These are phyloP conservation scores for rabbit (Oryctolagus cuniculus) DNA, from an alignment of 2,113 vertebrate species.

Conservation along the genomic window DNA sequence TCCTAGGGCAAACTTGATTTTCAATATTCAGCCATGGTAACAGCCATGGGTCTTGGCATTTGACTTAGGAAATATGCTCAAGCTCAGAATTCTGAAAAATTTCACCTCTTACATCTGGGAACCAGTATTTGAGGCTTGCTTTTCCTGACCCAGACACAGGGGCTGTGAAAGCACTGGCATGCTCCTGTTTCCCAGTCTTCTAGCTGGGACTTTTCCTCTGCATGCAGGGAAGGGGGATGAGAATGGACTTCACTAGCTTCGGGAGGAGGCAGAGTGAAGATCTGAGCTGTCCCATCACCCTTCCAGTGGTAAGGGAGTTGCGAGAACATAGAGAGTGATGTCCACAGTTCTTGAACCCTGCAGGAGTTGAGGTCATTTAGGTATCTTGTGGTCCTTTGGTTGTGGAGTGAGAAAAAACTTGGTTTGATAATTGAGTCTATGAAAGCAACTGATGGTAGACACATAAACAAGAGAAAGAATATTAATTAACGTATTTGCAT, in stretches of 20 bases:
- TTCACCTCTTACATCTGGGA: background rate
- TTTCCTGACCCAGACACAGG: background rate
- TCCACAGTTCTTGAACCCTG: background rate
- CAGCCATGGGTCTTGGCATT: background rate
- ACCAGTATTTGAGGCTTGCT: background rate
- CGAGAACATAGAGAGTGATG: background rate
- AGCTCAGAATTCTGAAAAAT: background rate
- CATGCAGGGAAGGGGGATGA: too few relatives aligned
- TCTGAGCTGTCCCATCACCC: background rate
- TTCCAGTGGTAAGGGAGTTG: background rate
- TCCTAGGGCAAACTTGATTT: background rate
- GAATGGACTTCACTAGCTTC: background rate
- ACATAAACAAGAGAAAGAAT: too few relatives aligned
- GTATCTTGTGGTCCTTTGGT: too few relatives aligned
- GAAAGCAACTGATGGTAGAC: too few relatives aligned
- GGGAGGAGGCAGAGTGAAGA: background rate
- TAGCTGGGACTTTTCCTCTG: background rate
- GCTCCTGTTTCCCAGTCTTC: background rate
- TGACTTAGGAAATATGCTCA: background rate
- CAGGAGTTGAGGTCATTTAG: background rate
- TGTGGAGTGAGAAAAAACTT: too few relatives aligned
- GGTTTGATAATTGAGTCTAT: too few relatives aligned
- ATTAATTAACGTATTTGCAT: too few relatives aligned
- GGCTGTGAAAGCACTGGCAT: background rate
- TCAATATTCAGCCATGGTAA: background rate